Evolutionary conservation across 1,140 invertebrate genomes (phyloP).

Genomic region (Cyclina sinensis): DNA sequence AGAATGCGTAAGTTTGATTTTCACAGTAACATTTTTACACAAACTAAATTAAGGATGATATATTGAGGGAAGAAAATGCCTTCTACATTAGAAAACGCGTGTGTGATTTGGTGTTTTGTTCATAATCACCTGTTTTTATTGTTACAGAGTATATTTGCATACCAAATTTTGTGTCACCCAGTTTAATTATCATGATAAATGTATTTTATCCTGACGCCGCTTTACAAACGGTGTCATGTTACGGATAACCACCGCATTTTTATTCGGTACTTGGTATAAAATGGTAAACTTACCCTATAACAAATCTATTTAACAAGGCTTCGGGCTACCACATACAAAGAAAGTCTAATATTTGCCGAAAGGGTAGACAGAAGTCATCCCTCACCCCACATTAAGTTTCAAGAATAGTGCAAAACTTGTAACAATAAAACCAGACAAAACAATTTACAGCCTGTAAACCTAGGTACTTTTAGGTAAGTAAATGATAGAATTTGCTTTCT

Average conservation of each 20-base stretch:
- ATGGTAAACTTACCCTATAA: slow-evolving; percentile 48
- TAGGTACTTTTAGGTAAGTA: too few relatives aligned
- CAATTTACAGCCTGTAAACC: neutral
- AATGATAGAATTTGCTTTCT: neutral
- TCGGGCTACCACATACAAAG: slow-evolving; percentile 4
- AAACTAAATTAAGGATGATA: slow-evolving; percentile 1
- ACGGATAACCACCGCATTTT: neutral
- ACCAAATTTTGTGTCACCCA: slow-evolving; percentile 37
- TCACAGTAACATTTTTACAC: too few relatives aligned
- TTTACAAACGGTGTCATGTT: slow-evolving; percentile 46
- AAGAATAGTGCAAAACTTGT: neutral
- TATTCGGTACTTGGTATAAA: slow-evolving; percentile 27
- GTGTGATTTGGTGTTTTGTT: neutral
- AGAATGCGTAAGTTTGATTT: too few relatives aligned
- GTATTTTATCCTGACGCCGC: slow-evolving; percentile 26
- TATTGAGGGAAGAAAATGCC: neutral
- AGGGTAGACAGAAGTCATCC: slow-evolving; percentile 24
- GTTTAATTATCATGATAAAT: slow-evolving; percentile 34
- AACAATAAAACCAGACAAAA: neutral
- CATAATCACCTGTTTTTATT: neutral
- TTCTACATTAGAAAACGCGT: neutral
- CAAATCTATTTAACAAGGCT: slow-evolving; percentile 51
- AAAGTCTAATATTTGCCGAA: slow-evolving; percentile 29
- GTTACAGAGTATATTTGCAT: slow-evolving; percentile 40
- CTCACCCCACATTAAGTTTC: neutral